Conservation (phyloP, 2,113 vertebrate species). For the Cynoglossus semilaevis region DNA sequence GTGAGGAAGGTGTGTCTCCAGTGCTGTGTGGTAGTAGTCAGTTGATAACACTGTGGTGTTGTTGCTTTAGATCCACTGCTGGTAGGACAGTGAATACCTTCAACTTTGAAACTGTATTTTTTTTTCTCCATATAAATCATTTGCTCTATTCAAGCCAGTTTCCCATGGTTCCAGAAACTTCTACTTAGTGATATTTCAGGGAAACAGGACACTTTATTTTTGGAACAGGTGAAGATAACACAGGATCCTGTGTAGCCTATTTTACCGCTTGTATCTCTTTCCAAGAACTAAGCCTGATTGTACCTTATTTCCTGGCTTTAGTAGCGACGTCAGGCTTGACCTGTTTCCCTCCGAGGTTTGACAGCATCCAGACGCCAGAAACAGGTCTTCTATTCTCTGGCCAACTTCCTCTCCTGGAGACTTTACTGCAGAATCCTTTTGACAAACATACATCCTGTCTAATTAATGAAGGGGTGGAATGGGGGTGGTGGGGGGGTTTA, state of each 20-base stretch:
- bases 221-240: not conserved
- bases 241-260: not conserved
- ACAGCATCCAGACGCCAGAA: conserved; percentile 12
- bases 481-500: conserved; percentile 7
- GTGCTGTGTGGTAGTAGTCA: too few species aligned
- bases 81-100: not conserved
- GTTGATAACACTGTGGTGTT: too few species aligned
- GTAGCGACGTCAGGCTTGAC: not conserved
- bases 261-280: not conserved
- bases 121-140: too few species aligned
- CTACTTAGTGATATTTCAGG: not conserved
- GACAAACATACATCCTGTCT: conserved; percentile 51
- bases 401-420: conserved; percentile 30
- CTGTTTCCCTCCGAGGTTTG: conserved; percentile 14
- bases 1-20: too few species aligned
- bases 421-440: conserved; percentile 38
- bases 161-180: not conserved
- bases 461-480: conserved; percentile 58
- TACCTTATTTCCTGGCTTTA: not conserved
- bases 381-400: conserved; percentile 28
- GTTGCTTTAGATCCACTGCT: not conserved
- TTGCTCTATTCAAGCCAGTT: not conserved
- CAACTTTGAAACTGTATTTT: too few species aligned
- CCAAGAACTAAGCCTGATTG: not conserved
- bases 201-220: not conserved